Percentiles rank a stretch among this genome's conserved stretches.
Evolutionary conservation across 1,140 invertebrate genomes (phyloP).

Genomic region (Ostrea edulis): DNA sequence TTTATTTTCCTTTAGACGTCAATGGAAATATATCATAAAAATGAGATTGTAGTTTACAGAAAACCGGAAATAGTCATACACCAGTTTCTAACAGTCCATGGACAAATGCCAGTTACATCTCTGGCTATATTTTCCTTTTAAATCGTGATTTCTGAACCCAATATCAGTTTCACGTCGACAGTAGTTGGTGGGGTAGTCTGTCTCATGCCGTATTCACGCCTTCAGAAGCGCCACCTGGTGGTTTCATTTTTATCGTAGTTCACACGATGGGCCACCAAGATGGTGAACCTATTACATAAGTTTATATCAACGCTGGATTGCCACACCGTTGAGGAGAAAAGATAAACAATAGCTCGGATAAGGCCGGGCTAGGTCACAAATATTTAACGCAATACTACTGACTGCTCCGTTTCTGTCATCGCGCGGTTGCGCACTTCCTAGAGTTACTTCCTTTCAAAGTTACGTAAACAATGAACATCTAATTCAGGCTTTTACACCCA

Average conservation of each 20-base stretch:
- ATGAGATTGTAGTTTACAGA: too few relatives aligned
- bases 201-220: too few relatives aligned
- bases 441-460: not conserved
- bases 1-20: too few relatives aligned
- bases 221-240: not conserved
- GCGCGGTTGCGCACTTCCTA: not conserved
- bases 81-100: too few relatives aligned
- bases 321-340: not conserved
- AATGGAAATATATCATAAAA: too few relatives aligned
- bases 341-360: conserved; percentile 12
- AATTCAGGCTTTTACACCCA: not conserved
- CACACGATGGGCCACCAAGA: conserved; percentile 2
- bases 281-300: conserved; percentile 18
- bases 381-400: not conserved
- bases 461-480: conserved; percentile 18
- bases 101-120: too few relatives aligned
- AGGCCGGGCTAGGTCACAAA: conserved; percentile 21
- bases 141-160: too few relatives aligned
- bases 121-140: too few relatives aligned
- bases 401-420: not conserved
- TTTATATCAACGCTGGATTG: conserved; percentile 17
- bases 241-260: not conserved
- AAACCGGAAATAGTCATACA: too few relatives aligned
- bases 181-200: too few relatives aligned
- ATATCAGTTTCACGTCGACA: too few relatives aligned